phyloP scores from a whole-genome alignment of 2,888 invertebrate genomes.

The Oconnorella tubifera region DNA sequence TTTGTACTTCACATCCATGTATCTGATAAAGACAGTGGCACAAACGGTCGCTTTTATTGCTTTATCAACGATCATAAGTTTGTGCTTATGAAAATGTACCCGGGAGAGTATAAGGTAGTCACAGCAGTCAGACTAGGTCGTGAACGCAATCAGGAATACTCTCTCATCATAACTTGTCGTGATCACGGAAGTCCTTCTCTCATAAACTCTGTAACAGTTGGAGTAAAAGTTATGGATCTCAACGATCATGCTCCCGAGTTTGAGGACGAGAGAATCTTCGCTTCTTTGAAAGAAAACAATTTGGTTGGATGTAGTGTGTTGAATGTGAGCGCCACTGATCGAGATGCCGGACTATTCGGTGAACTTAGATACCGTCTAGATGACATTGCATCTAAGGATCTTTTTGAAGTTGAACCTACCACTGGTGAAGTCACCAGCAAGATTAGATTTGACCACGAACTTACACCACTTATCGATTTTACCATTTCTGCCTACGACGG shows the following conservation, averaged over 20 bases:
- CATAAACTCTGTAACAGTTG: neutral
- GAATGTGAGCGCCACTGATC: neutral
- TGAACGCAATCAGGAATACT: neutral
- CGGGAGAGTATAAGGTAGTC: conserved; percentile 1
- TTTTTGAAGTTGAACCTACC: neutral
- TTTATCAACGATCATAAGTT: neutral
- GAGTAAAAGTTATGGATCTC: neutral
- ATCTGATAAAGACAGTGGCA: neutral
- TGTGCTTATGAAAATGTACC: neutral
- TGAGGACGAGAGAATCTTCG: neutral
- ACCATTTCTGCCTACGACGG: neutral
- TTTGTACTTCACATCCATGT: conserved; percentile 2
- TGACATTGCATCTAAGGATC: neutral
- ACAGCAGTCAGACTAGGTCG: neutral
- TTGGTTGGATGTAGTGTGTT: neutral
- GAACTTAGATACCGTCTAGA: neutral
- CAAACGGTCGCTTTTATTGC: neutral
- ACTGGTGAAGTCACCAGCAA: neutral
- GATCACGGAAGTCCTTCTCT: conserved; percentile 1
- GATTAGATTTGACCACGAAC: neutral
- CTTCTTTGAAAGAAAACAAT: neutral
- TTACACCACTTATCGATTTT: neutral
- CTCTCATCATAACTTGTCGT: neutral
- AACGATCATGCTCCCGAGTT: neutral
- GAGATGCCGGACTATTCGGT: neutral